Percentiles rank a stretch among this genome's conserved stretches.
Conservation (phyloP, 2,797 vertebrate genomes). For the Thripadectes ignobilis region DNA sequence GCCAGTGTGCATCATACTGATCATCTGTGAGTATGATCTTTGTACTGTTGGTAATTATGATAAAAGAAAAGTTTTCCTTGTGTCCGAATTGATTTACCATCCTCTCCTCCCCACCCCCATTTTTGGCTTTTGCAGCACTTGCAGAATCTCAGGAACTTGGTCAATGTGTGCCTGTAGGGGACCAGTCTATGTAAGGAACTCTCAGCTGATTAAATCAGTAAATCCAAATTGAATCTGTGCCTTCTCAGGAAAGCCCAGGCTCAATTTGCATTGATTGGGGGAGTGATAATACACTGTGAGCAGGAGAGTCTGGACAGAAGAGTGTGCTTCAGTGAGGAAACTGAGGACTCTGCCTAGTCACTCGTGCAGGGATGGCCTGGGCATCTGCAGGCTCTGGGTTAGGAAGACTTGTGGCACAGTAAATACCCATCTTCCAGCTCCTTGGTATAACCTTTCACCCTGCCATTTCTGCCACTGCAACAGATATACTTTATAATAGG, state of each 20-base stretch:
- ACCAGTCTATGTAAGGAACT: background rate
- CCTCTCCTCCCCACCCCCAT: accelerated
- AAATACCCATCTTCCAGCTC: background rate
- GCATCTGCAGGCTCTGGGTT: background rate
- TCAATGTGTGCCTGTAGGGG: background rate
- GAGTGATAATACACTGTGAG: background rate
- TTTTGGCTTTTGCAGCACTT: background rate
- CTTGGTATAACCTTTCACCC: background rate
- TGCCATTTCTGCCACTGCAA: background rate
- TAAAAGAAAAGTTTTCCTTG: background rate
- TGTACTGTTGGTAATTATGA: background rate
- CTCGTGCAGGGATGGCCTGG: background rate
- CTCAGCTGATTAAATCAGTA: background rate
- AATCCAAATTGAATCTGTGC: conserved; percentile 19
- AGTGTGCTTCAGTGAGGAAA: background rate
- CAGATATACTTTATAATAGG: background rate
- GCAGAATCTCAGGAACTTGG: background rate
- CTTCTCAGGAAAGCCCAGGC: background rate
- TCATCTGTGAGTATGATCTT: background rate
- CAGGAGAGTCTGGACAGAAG: background rate
- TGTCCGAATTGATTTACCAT: background rate
- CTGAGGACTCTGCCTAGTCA: background rate
- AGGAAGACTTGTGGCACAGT: background rate
- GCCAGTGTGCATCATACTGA: background rate
- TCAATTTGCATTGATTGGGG: background rate